A percentile compares a stretch with the other conserved stretches of the same genome.
Evolutionary conservation across 1,140 invertebrate species (phyloP).

Genomic region (Zophobas morio): DNA sequence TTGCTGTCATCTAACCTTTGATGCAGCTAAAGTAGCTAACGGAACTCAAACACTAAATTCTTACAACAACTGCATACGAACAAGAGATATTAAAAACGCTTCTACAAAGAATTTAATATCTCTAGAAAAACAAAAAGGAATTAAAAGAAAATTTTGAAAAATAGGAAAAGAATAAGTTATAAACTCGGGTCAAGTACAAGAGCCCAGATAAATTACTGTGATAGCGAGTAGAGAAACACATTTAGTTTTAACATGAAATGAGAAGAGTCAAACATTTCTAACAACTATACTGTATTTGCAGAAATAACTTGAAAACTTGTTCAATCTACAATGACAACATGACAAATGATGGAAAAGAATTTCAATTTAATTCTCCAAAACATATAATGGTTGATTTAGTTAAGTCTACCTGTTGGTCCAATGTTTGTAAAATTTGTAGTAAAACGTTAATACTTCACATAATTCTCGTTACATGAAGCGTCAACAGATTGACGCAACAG

Average conservation of each 20-base stretch:
- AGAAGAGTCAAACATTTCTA: background rate
- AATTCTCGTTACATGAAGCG: conserved; percentile 26
- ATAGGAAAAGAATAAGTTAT: background rate
- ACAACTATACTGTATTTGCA: conserved; percentile 30
- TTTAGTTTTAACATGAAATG: background rate
- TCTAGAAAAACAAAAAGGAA: conserved; percentile 6
- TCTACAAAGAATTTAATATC: conserved; percentile 2
- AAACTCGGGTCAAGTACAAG: no score
- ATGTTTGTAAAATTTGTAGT: conserved; percentile 23
- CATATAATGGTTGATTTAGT: conserved; percentile 9
- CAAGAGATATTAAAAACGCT: conserved; percentile 24
- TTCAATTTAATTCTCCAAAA: conserved; percentile 21
- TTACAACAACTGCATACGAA: conserved; percentile 4
- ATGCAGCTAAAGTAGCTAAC: conserved; percentile 15
- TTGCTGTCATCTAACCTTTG: conserved; percentile 50
- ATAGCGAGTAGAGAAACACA: no score
- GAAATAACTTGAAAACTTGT: conserved; percentile 23
- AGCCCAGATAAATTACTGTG: background rate
- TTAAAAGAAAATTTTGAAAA: background rate
- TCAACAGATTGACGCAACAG: conserved; percentile 34
- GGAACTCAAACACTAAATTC: conserved; percentile 30
- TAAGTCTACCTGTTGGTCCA: conserved; percentile 33
- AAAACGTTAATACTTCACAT: conserved; percentile 31
- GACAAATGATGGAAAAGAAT: background rate
- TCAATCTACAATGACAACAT: conserved; percentile 10